phyloP scores from a whole-genome alignment of 2,113 vertebrate species.

The Hypanus sabinus region DNA sequence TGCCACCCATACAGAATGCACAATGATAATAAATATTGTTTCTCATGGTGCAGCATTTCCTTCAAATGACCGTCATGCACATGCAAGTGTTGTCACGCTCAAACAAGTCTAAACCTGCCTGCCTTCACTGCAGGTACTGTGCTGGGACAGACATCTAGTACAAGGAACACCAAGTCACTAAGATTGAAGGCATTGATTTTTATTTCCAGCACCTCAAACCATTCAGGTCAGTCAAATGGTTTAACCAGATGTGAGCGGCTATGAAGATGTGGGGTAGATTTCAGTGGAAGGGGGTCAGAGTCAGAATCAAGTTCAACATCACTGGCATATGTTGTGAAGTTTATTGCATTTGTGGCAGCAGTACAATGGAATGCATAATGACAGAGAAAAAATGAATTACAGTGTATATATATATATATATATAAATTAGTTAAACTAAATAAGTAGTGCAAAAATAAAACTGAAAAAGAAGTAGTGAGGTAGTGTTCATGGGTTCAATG shows the following conservation, averaged over 20 bases:
- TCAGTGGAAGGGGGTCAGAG: not conserved
- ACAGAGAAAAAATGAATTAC: too few relatives aligned
- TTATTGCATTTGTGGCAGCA: too few relatives aligned
- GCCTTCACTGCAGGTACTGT: not conserved
- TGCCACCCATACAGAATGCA: not conserved
- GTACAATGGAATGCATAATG: too few relatives aligned
- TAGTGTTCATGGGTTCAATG: too few relatives aligned
- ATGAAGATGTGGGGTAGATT: not conserved
- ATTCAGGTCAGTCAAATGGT: not conserved
- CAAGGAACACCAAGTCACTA: not conserved
- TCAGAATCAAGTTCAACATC: too few relatives aligned
- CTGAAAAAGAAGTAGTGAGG: too few relatives aligned
- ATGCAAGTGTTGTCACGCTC: not conserved
- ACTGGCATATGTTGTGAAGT: too few relatives aligned
- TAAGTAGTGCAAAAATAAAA: too few relatives aligned
- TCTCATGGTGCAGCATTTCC: not conserved
- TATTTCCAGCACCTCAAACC: not conserved
- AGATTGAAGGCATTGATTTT: not conserved
- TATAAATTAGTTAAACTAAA: too few relatives aligned
- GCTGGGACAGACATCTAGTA: not conserved
- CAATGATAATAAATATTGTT: not conserved
- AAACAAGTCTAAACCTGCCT: not conserved
- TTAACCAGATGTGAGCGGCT: not conserved
- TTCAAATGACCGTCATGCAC: not conserved
- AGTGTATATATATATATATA: too few relatives aligned